A percentile compares a stretch with the other conserved stretches of the same genome.
Conservation (phyloP, 2,797 vertebrate genomes). For the Mycteria americana region DNA sequence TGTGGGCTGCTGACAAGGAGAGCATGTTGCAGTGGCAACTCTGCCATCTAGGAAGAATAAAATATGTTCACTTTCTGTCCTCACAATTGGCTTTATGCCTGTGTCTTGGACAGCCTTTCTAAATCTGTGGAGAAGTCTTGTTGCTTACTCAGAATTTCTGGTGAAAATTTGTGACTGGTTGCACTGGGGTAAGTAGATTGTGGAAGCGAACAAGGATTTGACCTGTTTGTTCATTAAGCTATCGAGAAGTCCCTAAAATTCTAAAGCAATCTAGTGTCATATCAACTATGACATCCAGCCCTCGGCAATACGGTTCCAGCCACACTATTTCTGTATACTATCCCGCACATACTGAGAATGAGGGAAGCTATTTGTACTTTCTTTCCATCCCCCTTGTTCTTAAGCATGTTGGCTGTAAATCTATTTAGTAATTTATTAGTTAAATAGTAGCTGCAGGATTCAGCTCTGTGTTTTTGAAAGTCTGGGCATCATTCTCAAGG, state of each 20-base stretch:
- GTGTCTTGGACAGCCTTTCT: neutral
- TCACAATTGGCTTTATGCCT: neutral
- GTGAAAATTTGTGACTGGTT: neutral
- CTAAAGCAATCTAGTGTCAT: neutral
- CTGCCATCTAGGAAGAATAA: slow-evolving; percentile 33
- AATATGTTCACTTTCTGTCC: slow-evolving; percentile 23
- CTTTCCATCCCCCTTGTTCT: neutral
- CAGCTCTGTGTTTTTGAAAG: neutral
- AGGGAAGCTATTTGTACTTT: neutral
- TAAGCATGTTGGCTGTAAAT: neutral
- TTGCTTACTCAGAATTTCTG: slow-evolving; percentile 16
- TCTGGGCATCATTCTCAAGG: neutral
- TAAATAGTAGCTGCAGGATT: neutral
- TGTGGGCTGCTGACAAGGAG: slow-evolving; percentile 37
- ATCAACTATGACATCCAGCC: neutral
- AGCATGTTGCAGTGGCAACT: slow-evolving; percentile 40
- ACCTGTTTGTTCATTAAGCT: neutral
- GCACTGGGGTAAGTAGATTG: neutral
- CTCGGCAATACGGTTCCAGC: neutral
- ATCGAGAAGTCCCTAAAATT: neutral
- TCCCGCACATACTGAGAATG: neutral
- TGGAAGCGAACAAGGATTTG: neutral
- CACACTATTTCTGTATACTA: neutral
- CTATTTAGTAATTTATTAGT: neutral
- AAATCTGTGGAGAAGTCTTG: neutral